Evolutionary conservation across 1,140 invertebrate species (phyloP).

Genomic region (Listronotus bonariensis): DNA sequence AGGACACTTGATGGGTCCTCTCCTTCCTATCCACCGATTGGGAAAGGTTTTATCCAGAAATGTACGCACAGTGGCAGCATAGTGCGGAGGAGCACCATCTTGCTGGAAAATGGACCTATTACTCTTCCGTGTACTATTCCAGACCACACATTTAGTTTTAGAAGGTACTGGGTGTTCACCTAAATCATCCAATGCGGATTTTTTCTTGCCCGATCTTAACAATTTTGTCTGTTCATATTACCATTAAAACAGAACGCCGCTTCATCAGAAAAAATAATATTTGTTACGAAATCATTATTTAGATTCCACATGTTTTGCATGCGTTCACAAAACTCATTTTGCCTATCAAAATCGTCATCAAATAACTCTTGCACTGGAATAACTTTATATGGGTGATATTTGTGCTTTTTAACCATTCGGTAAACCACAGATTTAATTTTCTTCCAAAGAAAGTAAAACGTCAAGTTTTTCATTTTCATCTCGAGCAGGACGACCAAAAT

Average conservation of each 20-base stretch:
- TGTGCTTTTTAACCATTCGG: constrained; percentile 2
- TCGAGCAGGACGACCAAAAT: constrained; percentile 3
- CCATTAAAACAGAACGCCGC: constrained; percentile 9
- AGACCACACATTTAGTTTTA: no score
- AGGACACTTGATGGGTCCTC: constrained; percentile 53
- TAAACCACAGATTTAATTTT: background rate
- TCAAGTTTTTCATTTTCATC: constrained; percentile 12
- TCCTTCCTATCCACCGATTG: constrained; percentile 54
- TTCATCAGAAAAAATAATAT: constrained; percentile 33
- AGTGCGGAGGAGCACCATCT: constrained; percentile 34
- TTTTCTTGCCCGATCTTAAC: constrained; percentile 15
- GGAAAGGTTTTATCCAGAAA: constrained; percentile 47
- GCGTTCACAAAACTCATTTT: constrained; percentile 12
- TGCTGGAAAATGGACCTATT: background rate
- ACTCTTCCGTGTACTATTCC: background rate
- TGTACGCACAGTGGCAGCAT: constrained; percentile 38
- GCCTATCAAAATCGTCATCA: constrained; percentile 9
- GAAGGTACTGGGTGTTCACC: no score
- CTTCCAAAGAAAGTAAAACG: constrained; percentile 11
- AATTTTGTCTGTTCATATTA: constrained; percentile 10
- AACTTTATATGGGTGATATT: constrained; percentile 1
- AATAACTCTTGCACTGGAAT: constrained; percentile 19
- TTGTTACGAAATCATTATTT: constrained; percentile 13
- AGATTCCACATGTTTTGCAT: constrained; percentile 11
- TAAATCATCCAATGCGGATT: constrained; percentile 1